Evolutionary conservation across 1,140 invertebrate species (phyloP), one percentile per base, ranked within the genome.

Genomic region (Achroia grisella): DNA sequence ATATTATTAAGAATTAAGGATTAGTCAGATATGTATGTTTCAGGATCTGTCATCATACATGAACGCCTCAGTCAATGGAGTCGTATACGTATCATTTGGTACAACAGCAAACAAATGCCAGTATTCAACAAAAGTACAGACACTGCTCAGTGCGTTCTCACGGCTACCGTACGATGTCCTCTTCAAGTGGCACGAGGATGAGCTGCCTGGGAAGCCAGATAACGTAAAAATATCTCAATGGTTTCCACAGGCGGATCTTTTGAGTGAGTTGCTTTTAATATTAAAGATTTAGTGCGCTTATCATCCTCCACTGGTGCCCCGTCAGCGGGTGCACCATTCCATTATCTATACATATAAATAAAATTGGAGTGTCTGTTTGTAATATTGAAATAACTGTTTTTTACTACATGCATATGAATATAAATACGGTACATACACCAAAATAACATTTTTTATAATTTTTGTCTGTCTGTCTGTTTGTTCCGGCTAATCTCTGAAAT

Each of bases 171-270:
- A 85, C 34, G 74, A 71, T 61, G 66, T 88, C 34, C 46, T 89
- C 39, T 88, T 81, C 77, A 89, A 89, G 66, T 88, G 74, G 62
- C 82, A 88, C 44, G 54, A 58, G 2, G 74, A 78, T 29, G 57
- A 56, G 8, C 44, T 83, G 33, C 49, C 52, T 36, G 57, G 50
- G 14, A 44, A 34, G 2, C 36, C 53, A 0, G 46, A 49, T 27
- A 82, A 77, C 61, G 56, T 80, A 2, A 75, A 65, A 49, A 57
- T 87, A 8, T 56, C 45, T 0, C 86, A 86, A 64, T 90, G 89
- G 89, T 53, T 88, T 1, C 88, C 88, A 0, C 88, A 89, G 53
- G 65, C 87, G 23, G 86, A 88, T 62, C 44, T 88, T 43, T 55
- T 89, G 13, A 73, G 87, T 88, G 75, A 69, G 63, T 63, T 48